phyloP scores from a whole-genome alignment of 2,113 vertebrate genomes.

The Capricornis sumatraensis region DNA sequence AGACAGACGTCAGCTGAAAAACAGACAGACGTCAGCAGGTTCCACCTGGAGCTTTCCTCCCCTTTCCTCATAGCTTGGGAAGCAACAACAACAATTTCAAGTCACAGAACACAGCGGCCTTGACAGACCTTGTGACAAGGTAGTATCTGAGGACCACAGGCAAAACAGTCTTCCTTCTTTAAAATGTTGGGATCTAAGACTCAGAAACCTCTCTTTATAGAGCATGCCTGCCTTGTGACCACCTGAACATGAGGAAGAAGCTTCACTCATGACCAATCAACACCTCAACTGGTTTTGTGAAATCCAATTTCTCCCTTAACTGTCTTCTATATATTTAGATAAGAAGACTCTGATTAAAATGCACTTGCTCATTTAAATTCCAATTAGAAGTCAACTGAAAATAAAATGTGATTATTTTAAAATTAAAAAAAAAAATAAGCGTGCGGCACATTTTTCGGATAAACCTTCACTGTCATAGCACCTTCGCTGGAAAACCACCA shows the following conservation, averaged over 20 bases:
- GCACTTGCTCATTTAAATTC: slow-evolving; percentile 29
- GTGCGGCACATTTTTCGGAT: background rate
- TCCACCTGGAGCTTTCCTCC: slow-evolving; percentile 24
- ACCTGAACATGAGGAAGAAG: background rate
- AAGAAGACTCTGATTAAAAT: slow-evolving; percentile 21
- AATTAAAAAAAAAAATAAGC: background rate
- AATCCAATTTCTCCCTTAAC: background rate
- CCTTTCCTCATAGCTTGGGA: background rate
- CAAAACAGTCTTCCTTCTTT: background rate
- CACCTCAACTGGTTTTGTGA: background rate
- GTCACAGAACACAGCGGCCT: background rate
- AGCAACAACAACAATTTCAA: slow-evolving; percentile 19
- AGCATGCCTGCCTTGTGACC: background rate
- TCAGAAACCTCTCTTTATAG: background rate
- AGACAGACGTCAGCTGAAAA: background rate
- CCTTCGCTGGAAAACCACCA: background rate
- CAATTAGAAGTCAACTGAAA: slow-evolving; percentile 9
- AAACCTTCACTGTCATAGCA: background rate
- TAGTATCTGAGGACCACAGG: background rate
- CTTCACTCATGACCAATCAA: background rate
- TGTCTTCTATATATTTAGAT: background rate
- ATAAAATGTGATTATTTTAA: slow-evolving; percentile 42
- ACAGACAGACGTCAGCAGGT: background rate
- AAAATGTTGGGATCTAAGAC: background rate
- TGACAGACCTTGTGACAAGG: background rate